Percentiles rank a stretch among this genome's conserved stretches.
Conservation (phyloP, 2,888 invertebrate species). For the Neuroscelio doddi region DNA sequence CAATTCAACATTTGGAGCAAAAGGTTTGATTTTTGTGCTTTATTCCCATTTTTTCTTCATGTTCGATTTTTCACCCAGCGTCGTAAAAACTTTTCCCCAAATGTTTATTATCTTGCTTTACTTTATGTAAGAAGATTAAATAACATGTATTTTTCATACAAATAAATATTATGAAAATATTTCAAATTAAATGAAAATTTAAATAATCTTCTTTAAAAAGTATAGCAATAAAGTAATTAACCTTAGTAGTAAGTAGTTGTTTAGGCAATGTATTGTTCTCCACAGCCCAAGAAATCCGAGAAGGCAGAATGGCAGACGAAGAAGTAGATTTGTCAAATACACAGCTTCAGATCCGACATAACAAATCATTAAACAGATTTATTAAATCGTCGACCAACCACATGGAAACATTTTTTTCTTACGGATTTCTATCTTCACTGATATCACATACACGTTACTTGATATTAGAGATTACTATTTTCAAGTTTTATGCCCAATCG, state of each 20-base stretch:
- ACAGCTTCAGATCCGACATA: slow-evolving; percentile 49
- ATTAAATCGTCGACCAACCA: slow-evolving; percentile 46
- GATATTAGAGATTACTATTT: slow-evolving; percentile 8
- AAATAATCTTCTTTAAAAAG: background rate
- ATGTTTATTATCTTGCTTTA: slow-evolving; percentile 5
- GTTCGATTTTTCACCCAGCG: slow-evolving; percentile 18
- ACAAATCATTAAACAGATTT: slow-evolving; percentile 41
- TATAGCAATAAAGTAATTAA: no score
- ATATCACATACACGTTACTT: slow-evolving; percentile 10
- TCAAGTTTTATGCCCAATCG: slow-evolving; percentile 5
- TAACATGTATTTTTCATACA: background rate
- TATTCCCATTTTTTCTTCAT: slow-evolving; percentile 18
- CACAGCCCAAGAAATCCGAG: slow-evolving; percentile 86
- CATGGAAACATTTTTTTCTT: slow-evolving; percentile 43
- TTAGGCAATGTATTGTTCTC: slow-evolving; percentile 70
- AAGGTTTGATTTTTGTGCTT: slow-evolving; percentile 40
- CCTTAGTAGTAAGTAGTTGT: slow-evolving; percentile 56
- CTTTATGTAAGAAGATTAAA: slow-evolving; percentile 19
- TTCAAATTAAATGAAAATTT: slow-evolving; percentile 1
- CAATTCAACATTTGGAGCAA: slow-evolving; percentile 13
- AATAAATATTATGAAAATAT: background rate
- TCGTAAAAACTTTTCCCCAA: no score
- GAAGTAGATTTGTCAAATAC: slow-evolving; percentile 71
- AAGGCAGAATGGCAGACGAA: slow-evolving; percentile 83
- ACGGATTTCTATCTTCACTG: slow-evolving; percentile 33